A percentile compares a stretch with the other conserved stretches of the same genome.
Conservation (phyloP, 2,113 vertebrate species). For the Alectura lathami region DNA sequence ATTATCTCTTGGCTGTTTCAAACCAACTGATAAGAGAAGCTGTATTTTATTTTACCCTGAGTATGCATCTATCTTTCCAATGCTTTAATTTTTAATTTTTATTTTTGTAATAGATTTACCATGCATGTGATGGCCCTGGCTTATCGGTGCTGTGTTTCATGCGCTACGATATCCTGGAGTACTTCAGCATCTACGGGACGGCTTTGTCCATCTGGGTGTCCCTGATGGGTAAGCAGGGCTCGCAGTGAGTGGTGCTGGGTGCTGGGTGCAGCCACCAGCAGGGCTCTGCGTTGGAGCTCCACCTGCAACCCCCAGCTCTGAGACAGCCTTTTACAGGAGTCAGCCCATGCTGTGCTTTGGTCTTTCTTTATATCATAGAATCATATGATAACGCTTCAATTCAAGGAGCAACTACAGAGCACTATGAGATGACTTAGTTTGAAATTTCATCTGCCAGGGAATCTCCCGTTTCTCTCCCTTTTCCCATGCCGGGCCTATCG, state of each 20-base stretch:
- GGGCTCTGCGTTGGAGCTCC: not conserved
- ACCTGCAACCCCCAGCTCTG: not conserved
- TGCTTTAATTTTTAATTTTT: not conserved
- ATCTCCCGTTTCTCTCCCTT: not conserved
- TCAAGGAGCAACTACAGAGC: not conserved
- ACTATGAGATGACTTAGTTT: not conserved
- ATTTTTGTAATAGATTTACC: constrained; percentile 65
- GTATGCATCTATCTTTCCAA: not conserved
- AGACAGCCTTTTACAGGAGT: not conserved
- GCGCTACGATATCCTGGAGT: constrained; percentile 91
- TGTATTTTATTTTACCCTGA: not conserved
- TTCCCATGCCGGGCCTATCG: not conserved
- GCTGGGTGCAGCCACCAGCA: not conserved
- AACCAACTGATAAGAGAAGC: not conserved
- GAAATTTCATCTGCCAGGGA: not conserved
- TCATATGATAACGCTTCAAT: not conserved
- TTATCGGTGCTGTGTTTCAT: constrained; percentile 91
- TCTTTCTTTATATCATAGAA: not conserved
- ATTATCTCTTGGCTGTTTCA: not conserved
- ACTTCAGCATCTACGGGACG: constrained; percentile 93
- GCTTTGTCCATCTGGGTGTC: constrained; percentile 98
- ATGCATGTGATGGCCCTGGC: constrained; percentile 87
- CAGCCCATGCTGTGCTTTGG: not conserved
- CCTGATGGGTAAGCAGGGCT: constrained; percentile 81
- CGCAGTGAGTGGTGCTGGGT: rapidly evolving